Evolutionary conservation across 2,113 vertebrate species (phyloP).

Genomic region (Psammodynastes pulverulentus): DNA sequence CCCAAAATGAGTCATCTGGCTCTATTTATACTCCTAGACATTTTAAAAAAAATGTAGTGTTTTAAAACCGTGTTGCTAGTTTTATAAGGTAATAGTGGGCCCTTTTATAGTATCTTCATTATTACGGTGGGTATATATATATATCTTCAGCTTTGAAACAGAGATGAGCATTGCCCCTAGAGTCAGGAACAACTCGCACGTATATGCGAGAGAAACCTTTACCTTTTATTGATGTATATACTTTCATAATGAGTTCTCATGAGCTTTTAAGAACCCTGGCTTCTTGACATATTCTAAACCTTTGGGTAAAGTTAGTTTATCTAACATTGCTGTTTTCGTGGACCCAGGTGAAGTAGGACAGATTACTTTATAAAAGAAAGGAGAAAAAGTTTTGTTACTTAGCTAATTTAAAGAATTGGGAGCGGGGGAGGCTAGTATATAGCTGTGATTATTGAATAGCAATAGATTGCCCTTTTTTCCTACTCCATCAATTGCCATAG

Average conservation of each 20-base stretch:
- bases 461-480: slow-evolving; percentile 12
- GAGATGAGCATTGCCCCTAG: no score
- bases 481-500: slow-evolving; percentile 26
- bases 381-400: slow-evolving; percentile 28
- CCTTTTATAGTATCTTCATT: not conserved
- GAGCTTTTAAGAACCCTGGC: not conserved
- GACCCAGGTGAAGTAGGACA: slow-evolving; percentile 6
- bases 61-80: not conserved
- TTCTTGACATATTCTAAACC: slow-evolving; percentile 23
- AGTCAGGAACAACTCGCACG: no score
- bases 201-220: no score
- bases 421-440: not conserved
- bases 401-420: not conserved
- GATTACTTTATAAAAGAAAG: slow-evolving; percentile 13
- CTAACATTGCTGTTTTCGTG: slow-evolving; percentile 13
- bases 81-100: not conserved
- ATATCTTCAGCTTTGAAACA: no score
- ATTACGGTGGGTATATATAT: not conserved
- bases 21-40: not conserved
- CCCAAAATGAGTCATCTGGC: not conserved
- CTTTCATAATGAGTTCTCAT: not conserved
- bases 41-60: not conserved
- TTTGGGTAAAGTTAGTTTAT: slow-evolving; percentile 20
- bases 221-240: not conserved
- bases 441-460: slow-evolving; percentile 33